These are phyloP conservation scores for Alces alces DNA, from an alignment of 2,113 vertebrate genomes.

Conservation along the genomic window DNA sequence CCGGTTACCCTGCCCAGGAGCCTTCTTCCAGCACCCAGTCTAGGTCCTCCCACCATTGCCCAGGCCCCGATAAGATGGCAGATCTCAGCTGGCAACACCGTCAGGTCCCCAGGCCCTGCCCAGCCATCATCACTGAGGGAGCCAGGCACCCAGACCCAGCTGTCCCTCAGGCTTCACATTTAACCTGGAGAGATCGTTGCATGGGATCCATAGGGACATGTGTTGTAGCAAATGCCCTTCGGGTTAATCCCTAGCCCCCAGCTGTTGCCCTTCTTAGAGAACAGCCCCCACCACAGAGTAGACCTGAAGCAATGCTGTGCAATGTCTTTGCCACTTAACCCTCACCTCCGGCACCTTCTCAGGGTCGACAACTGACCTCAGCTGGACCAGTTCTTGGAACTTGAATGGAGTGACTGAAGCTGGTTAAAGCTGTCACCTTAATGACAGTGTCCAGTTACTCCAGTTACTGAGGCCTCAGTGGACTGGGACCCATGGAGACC, in stretches of 20 bases:
- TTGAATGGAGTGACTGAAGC: neutral
- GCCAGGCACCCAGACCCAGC: neutral
- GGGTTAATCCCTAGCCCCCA: neutral
- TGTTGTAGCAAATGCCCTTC: neutral
- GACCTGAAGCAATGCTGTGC: neutral
- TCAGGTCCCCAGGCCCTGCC: neutral
- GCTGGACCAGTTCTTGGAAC: neutral
- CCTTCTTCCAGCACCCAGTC: neutral
- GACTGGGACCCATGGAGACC: neutral
- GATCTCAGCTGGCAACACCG: neutral
- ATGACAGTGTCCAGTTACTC: neutral
- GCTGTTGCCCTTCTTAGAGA: neutral
- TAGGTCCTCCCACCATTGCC: neutral
- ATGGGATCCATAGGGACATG: neutral
- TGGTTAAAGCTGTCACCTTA: neutral
- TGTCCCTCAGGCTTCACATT: neutral
- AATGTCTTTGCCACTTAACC: neutral
- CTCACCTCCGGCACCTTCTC: neutral
- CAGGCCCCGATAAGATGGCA: neutral
- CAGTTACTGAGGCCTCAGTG: neutral
- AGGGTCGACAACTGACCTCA: neutral
- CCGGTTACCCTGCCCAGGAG: neutral
- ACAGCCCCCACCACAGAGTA: neutral
- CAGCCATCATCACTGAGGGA: neutral
- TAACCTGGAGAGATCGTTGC: neutral